These are phyloP conservation scores for Danionella dracula DNA, from an alignment of 2,797 vertebrate species.

Conservation along the genomic window DNA sequence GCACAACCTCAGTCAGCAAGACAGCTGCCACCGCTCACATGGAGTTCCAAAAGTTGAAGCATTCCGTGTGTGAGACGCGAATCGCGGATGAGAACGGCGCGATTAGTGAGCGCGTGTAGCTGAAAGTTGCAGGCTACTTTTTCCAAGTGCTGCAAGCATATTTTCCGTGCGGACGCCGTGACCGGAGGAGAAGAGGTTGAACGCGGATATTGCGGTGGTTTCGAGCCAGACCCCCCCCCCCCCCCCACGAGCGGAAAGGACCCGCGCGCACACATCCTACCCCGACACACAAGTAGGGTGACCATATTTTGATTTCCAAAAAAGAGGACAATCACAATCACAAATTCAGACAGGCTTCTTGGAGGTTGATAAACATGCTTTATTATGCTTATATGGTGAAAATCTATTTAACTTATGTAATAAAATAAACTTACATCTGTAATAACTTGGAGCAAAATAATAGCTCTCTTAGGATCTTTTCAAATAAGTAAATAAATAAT, in stretches of 20 bases:
- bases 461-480: no score
- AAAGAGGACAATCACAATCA: no score
- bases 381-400: no score
- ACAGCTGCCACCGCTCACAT: background rate
- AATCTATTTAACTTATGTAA: no score
- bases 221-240: background rate
- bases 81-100: background rate
- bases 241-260: background rate
- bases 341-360: no score
- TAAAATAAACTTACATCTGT: no score
- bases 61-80: background rate
- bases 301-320: no score
- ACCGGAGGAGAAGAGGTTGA: slow-evolving; percentile 1
- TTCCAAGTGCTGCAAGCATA: slow-evolving; percentile 6
- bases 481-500: no score
- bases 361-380: no score
- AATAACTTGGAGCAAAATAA: no score
- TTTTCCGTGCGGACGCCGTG: slow-evolving; percentile 18
- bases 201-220: background rate
- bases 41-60: background rate
- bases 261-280: background rate
- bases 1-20: background rate
- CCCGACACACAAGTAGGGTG: no score
- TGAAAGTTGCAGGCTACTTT: slow-evolving; percentile 7
- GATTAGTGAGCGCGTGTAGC: background rate